phyloP scores from a whole-genome alignment of 2,113 vertebrate species.

The Zosterops hypoxanthus region DNA sequence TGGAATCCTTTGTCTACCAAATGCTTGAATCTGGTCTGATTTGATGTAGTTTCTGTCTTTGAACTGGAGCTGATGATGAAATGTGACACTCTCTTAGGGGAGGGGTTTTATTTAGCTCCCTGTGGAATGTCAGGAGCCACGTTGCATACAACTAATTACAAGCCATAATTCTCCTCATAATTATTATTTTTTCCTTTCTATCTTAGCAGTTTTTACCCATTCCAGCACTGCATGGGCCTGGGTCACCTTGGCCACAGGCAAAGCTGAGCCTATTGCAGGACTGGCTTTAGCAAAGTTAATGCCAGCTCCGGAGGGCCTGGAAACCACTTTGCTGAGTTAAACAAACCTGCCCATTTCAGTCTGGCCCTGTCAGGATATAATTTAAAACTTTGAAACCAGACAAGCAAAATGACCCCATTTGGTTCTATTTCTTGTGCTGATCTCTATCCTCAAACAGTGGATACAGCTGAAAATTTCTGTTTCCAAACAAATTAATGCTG shows the following conservation, averaged over 20 bases:
- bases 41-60: not conserved
- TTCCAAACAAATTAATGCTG: not conserved
- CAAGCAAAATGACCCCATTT: not conserved
- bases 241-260: not conserved
- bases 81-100: not conserved
- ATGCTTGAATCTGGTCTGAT: accelerated
- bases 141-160: not conserved
- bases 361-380: not conserved
- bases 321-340: not conserved
- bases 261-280: not conserved
- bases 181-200: not conserved
- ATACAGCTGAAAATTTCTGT: not conserved
- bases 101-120: not conserved
- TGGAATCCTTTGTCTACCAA: not conserved
- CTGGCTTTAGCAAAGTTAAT: not conserved
- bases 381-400: not conserved
- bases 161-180: not conserved
- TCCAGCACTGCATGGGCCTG: not conserved
- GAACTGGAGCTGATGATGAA: not conserved
- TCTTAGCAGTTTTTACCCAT: not conserved
- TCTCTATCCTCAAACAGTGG: not conserved
- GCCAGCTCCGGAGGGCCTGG: not conserved
- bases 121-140: not conserved
- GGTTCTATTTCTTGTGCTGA: not conserved
- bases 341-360: not conserved